A percentile compares a stretch with the other conserved stretches of the same genome.
These are phyloP conservation scores for Astyanax mexicanus DNA, from an alignment of 2,797 vertebrate species.

Conservation along the genomic window DNA sequence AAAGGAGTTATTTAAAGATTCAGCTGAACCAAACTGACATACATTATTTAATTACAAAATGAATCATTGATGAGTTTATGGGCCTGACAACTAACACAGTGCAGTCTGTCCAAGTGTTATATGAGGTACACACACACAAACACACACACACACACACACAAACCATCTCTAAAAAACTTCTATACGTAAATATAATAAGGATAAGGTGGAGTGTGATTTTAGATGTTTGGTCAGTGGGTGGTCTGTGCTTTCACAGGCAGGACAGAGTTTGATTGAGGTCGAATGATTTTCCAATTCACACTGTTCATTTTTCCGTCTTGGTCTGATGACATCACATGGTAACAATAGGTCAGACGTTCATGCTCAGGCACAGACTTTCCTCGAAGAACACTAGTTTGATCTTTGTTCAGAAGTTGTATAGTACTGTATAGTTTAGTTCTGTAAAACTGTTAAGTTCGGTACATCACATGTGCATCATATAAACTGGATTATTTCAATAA, in stretches of 20 bases:
- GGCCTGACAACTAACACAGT: conserved; percentile 12
- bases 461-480: too few species aligned
- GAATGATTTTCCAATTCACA: background rate
- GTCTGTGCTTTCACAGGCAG: background rate
- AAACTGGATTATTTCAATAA: too few species aligned
- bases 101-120: background rate
- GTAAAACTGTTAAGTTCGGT: too few species aligned
- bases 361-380: too few species aligned
- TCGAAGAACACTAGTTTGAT: background rate
- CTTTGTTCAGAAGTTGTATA: background rate
- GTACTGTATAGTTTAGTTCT: too few species aligned
- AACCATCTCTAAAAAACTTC: background rate
- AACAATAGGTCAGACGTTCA: background rate
- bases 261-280: too few species aligned
- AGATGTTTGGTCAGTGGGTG: conserved; percentile 10
- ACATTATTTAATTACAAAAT: conserved; percentile 43
- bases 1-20: conserved; percentile 47
- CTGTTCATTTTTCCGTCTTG: background rate
- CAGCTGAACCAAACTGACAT: conserved; percentile 37
- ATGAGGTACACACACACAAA: background rate
- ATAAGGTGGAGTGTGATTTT: background rate
- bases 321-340: background rate
- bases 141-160: too few species aligned
- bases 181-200: background rate
- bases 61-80: conserved; percentile 34